Conservation (phyloP, 2,888 invertebrate species). For the Athalia rosae region DNA sequence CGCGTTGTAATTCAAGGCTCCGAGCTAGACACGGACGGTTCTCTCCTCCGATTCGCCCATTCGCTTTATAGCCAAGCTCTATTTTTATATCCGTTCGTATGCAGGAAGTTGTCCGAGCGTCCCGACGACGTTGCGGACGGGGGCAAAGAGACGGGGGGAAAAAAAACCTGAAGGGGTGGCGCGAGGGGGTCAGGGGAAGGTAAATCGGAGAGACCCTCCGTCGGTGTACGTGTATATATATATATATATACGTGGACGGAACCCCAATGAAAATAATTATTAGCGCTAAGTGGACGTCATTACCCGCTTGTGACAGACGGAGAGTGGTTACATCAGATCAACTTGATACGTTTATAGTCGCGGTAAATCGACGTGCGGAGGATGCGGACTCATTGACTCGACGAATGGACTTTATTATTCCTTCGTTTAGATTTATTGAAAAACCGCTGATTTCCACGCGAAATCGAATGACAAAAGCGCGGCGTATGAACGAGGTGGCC, state of each 20-base stretch:
- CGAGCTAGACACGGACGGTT: too few species aligned
- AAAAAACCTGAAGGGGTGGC: background rate
- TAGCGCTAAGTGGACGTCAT: slow-evolving; percentile 73
- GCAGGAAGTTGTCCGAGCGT: slow-evolving; percentile 69
- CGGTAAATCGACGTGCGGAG: slow-evolving; percentile 39
- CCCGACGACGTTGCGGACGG: background rate
- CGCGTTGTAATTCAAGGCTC: too few species aligned
- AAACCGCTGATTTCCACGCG: background rate
- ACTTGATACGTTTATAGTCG: slow-evolving; percentile 35
- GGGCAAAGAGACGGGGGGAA: background rate
- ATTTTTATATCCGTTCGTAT: slow-evolving; percentile 72
- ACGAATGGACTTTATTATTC: slow-evolving; percentile 70
- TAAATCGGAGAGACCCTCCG: slow-evolving; percentile 59
- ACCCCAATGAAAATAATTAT: slow-evolving; percentile 73
- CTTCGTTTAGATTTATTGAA: slow-evolving; percentile 17
- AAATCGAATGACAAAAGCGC: too few species aligned
- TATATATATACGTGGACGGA: slow-evolving; percentile 46
- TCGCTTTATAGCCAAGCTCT: slow-evolving; percentile 61
- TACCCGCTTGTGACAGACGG: slow-evolving; percentile 52
- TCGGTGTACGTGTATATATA: slow-evolving; percentile 24
- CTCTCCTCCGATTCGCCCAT: background rate
- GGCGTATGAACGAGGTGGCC: too few species aligned
- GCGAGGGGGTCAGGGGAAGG: slow-evolving; percentile 5
- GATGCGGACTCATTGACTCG: slow-evolving; percentile 52
- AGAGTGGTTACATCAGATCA: slow-evolving; percentile 45